Conservation (phyloP, 2,113 vertebrate species). For the Brachypteracias leptosomus region DNA sequence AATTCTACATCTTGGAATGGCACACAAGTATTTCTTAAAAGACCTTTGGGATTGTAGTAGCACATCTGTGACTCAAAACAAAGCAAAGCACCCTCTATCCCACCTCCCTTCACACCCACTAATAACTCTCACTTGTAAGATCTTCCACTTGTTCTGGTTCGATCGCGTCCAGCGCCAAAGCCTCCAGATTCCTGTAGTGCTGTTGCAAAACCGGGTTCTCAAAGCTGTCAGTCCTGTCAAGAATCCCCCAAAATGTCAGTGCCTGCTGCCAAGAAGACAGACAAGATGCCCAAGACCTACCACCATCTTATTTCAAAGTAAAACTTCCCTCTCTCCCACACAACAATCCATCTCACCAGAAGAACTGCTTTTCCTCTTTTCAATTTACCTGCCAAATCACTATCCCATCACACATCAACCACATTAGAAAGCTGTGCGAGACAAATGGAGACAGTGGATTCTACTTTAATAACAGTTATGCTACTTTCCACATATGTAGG, state of each 20-base stretch:
- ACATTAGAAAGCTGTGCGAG: background rate
- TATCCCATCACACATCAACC: background rate
- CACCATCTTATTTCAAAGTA: background rate
- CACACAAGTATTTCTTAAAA: background rate
- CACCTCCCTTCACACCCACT: background rate
- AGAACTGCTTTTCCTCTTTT: background rate
- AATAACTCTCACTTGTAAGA: slow-evolving; percentile 83
- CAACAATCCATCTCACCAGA: background rate
- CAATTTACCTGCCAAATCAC: background rate
- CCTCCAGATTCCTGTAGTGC: slow-evolving; percentile 94
- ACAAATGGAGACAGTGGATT: background rate
- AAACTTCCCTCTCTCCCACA: background rate
- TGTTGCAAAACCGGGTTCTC: slow-evolving; percentile 95
- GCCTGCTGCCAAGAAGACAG: background rate
- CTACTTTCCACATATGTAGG: background rate
- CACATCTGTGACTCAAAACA: background rate
- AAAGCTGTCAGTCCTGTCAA: slow-evolving; percentile 87
- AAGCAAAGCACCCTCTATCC: background rate
- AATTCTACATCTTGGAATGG: background rate
- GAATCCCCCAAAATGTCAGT: slow-evolving; percentile 16
- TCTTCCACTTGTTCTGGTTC: slow-evolving; percentile 88
- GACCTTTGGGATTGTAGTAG: background rate
- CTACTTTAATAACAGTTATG: background rate
- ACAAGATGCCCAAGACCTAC: background rate
- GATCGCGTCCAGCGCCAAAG: slow-evolving; percentile 86